phyloP scores from a whole-genome alignment of 2,797 vertebrate genomes.

The Poecilia velifera region DNA sequence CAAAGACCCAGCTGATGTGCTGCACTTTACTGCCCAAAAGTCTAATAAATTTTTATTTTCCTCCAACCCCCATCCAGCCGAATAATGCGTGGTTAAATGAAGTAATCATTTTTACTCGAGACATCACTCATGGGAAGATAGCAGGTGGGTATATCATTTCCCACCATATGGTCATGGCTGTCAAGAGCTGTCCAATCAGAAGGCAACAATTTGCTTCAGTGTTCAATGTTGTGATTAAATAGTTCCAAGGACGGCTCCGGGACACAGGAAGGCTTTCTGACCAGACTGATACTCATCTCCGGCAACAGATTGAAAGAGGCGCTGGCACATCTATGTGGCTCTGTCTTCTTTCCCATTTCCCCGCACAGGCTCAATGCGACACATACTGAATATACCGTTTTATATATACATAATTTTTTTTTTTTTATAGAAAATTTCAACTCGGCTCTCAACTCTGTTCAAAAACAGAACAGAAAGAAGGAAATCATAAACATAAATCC shows the following conservation, averaged over 20 bases:
- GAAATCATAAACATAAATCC: constrained; percentile 54
- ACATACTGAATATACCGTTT: constrained; percentile 55
- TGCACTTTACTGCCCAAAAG: constrained; percentile 55
- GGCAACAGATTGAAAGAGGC: constrained; percentile 79
- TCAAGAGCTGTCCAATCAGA: constrained; percentile 79
- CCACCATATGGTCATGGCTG: constrained; percentile 84
- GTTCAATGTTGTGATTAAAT: constrained; percentile 84
- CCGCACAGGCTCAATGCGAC: constrained; percentile 57
- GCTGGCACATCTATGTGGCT: constrained; percentile 63
- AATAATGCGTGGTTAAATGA: constrained; percentile 85
- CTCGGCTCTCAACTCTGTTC: constrained; percentile 65
- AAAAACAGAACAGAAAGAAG: constrained; percentile 61
- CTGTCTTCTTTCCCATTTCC: constrained; percentile 66
- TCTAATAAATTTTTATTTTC: constrained; percentile 74
- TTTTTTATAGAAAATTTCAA: constrained; percentile 65
- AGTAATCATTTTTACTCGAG: constrained; percentile 85
- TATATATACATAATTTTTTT: constrained; percentile 40
- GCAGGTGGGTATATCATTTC: constrained; percentile 85
- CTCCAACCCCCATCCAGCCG: constrained; percentile 69
- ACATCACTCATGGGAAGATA: constrained; percentile 83
- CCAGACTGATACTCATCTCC: constrained; percentile 82
- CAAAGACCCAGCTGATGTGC: constrained; percentile 72
- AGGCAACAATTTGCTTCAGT: constrained; percentile 81
- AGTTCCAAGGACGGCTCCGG: constrained; percentile 77
- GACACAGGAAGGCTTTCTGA: constrained; percentile 80